These are phyloP conservation scores for Diplosoma virens DNA, from an alignment of 23 tunicate genomes.

Conservation along the genomic window DNA sequence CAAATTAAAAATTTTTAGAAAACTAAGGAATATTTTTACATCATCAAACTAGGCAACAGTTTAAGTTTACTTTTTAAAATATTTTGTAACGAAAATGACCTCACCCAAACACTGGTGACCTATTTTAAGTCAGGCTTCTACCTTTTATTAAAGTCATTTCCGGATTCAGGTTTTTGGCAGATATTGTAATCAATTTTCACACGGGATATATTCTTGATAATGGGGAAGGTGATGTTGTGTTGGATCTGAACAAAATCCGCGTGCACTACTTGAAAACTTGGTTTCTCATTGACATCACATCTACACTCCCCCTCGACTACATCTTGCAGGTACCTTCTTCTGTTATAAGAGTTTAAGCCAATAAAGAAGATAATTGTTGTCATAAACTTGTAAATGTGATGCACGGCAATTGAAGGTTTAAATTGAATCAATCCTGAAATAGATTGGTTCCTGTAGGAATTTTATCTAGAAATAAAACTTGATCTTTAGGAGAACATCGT, in stretches of 20 bases:
- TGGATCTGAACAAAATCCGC: constrained; percentile 65
- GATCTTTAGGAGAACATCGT: too few relatives aligned
- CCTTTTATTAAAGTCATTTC: not conserved
- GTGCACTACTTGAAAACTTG: constrained; percentile 72
- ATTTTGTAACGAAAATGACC: not conserved
- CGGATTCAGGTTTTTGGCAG: constrained; percentile 76
- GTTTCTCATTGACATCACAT: constrained; percentile 85
- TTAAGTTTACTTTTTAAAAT: too few relatives aligned
- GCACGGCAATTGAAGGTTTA: too few relatives aligned
- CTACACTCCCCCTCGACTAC: constrained; percentile 90
- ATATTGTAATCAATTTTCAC: constrained; percentile 92
- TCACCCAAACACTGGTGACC: not conserved
- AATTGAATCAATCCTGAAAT: too few relatives aligned
- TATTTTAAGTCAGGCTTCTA: not conserved
- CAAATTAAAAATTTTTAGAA: too few relatives aligned
- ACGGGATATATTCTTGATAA: constrained; percentile 90
- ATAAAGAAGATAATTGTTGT: too few relatives aligned
- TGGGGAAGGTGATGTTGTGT: constrained; percentile 90
- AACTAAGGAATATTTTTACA: too few relatives aligned
- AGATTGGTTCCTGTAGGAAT: too few relatives aligned
- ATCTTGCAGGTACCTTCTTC: constrained; percentile 90
- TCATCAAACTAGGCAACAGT: too few relatives aligned
- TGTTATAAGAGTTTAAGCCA: too few relatives aligned
- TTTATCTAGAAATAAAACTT: too few relatives aligned
- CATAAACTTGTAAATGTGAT: too few relatives aligned